These are phyloP conservation scores for Heliconius ismenius DNA, from an alignment of 2,888 invertebrate genomes.

Conservation along the genomic window DNA sequence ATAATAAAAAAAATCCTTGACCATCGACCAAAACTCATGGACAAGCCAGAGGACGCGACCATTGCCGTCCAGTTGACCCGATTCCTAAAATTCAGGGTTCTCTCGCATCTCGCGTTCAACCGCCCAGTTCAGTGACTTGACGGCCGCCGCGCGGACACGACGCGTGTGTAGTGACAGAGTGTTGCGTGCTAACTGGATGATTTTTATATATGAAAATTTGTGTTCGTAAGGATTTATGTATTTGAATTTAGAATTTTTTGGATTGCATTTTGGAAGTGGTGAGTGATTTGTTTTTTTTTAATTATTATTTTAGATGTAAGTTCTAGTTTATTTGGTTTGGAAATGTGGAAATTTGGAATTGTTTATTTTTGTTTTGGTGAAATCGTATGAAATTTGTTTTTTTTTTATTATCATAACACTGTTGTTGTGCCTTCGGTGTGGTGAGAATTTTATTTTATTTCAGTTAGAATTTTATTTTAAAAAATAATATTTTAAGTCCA, in stretches of 20 bases:
- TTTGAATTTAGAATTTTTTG: conserved; percentile 62
- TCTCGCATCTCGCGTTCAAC: conserved; percentile 62
- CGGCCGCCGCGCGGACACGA: conserved; percentile 57
- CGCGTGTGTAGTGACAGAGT: conserved; percentile 72
- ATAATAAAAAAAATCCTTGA: conserved; percentile 19
- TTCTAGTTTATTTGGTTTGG: neutral
- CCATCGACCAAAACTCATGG: conserved; percentile 22
- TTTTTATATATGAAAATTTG: conserved; percentile 47
- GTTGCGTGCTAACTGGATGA: conserved; percentile 44
- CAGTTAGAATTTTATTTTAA: neutral
- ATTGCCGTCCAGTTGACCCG: conserved; percentile 64
- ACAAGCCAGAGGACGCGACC: conserved; percentile 38
- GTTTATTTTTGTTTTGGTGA: conserved; percentile 13
- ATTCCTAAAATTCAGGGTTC: conserved; percentile 71
- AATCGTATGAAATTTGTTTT: neutral
- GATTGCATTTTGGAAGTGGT: conserved; percentile 79
- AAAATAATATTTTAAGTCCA: neutral
- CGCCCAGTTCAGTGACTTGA: conserved; percentile 77
- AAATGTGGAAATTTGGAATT: neutral
- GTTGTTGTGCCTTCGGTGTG: neutral
- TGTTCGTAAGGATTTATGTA: conserved; percentile 63
- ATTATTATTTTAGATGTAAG: neutral
- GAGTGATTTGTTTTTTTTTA: conserved; percentile 46
- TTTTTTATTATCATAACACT: conserved; percentile 1
- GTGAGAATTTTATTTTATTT: neutral